Evolutionary conservation across 35 echinoderm and acorn worm species (phyloP), one percentile per base, ranked within the genome.

Genomic region (Strongylocentrotus purpuratus): DNA sequence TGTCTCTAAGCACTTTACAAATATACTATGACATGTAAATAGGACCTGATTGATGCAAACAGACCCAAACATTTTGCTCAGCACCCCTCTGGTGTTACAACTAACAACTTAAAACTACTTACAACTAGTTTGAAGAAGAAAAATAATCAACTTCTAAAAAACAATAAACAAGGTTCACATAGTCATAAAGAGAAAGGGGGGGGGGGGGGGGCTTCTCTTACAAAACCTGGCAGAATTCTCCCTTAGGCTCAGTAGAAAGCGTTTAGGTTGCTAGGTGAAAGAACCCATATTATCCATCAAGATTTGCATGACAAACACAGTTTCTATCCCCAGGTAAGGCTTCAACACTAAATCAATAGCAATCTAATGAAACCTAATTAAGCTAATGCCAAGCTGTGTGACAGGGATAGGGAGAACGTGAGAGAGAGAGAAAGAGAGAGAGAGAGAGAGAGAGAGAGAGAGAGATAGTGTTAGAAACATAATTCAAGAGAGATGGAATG

Each of bases 341-440:
- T 88, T 35, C 33, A 88, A 88, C 87, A 88, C 32, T 88, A 88
- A 88, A 88, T 88, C 87, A 88, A 88, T 88, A 88, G 87, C 87
- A 88, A 88, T 88, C 87, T 88, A 88, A 88, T 88, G 32, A 88
- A 88, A 88, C 87, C 87, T 88, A 88, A 88, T 88, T 88, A 88
- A 88, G 87, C 87, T 88, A 88, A 88, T 88, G 45, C 87, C 31
- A 35, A 17, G 32, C 87, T 46, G 22, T 31, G 20, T 88, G 12
- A 46, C 87, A 41, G 87, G 12, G 31, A 46, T 14, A 88, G 45
- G 31, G 87, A 7, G 87, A 88, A 10, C 10, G 31, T 18, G 87
- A 89, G 33, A 45, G 31, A 33, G 33, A 89, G 87, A 33, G 33
- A 9, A 32, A 2, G 85, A n/a, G 22, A 33, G 85, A 86, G 9